These are phyloP conservation scores for Zygaena filipendulae DNA, from an alignment of 2,888 invertebrate species.

Conservation along the genomic window DNA sequence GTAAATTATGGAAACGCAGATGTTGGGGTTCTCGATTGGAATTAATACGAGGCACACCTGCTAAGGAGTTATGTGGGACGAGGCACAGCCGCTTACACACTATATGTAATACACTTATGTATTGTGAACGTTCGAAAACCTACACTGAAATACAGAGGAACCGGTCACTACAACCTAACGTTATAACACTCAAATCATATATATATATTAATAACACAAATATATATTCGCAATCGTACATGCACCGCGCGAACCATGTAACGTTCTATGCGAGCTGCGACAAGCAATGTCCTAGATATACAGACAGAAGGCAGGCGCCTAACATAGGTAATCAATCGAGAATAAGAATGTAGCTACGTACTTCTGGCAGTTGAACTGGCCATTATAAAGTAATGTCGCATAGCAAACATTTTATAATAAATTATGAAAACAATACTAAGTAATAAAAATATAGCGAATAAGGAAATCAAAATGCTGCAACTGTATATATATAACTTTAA, in stretches of 20 bases:
- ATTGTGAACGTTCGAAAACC: conserved; percentile 19
- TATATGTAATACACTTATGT: too few relatives aligned
- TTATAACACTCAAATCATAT: too few relatives aligned
- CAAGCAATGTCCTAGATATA: conserved; percentile 61
- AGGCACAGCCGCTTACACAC: too few relatives aligned
- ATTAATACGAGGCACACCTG: conserved; percentile 54
- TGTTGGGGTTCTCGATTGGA: conserved; percentile 42
- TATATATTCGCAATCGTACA: conserved; percentile 51
- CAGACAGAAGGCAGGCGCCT: conserved; percentile 45
- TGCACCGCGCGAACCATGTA: conserved; percentile 36
- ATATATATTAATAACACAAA: conserved; percentile 2
- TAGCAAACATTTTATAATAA: conserved; percentile 23
- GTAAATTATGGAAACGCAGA: conserved; percentile 60
- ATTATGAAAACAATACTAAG: conserved; percentile 13
- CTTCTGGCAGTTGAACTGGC: too few relatives aligned
- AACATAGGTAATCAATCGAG: conserved; percentile 33
- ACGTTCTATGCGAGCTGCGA: conserved; percentile 51
- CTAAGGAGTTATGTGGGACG: conserved; percentile 27
- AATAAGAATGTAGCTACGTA: conserved; percentile 17
- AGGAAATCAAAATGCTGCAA: too few relatives aligned
- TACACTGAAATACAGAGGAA: conserved; percentile 17
- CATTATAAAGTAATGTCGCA: conserved; percentile 25
- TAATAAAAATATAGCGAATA: too few relatives aligned
- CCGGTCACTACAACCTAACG: too few relatives aligned
- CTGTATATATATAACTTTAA: too few relatives aligned